A percentile compares a stretch with the other conserved stretches of the same genome.
These are phyloP conservation scores for Belgica antarctica DNA, from an alignment of 2,888 invertebrate species.

Conservation along the genomic window DNA sequence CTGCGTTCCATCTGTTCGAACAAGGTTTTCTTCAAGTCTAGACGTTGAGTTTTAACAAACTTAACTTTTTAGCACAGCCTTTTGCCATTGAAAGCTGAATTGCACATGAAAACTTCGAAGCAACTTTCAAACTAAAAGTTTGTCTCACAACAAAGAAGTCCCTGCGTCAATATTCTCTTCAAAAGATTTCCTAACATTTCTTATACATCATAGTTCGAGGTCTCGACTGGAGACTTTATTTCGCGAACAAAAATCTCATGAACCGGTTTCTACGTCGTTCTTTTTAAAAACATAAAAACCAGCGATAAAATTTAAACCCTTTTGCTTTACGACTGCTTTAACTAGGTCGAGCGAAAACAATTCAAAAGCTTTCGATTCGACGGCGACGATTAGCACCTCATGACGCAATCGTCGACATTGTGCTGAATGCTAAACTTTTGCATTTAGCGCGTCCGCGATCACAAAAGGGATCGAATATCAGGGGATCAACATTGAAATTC, in stretches of 20 bases:
- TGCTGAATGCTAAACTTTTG: not conserved
- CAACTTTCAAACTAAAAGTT: too few species aligned
- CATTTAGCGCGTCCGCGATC: too few species aligned
- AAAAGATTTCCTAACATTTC: slow-evolving; percentile 6
- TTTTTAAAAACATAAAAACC: slow-evolving; percentile 4
- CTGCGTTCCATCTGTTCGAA: too few species aligned
- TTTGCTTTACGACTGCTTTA: not conserved
- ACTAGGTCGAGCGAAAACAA: not conserved
- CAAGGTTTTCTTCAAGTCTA: too few species aligned
- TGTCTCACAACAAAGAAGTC: too few species aligned
- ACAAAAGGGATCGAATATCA: too few species aligned
- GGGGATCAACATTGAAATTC: slow-evolving; percentile 28
- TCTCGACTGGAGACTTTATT: not conserved
- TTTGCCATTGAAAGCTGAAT: too few species aligned
- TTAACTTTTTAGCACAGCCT: too few species aligned
- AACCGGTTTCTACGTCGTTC: slow-evolving; percentile 18
- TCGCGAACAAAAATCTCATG: not conserved
- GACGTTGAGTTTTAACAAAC: too few species aligned
- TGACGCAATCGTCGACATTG: not conserved
- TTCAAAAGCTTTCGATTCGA: not conserved
- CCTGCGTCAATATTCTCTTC: not conserved
- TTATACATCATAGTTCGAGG: slow-evolving; percentile 3
- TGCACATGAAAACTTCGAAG: too few species aligned
- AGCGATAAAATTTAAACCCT: not conserved
- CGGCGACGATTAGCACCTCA: not conserved